Evolutionary conservation across 1,140 invertebrate species (phyloP), one percentile per base, ranked within the genome.

Genomic region (Drosophila nebulosa): DNA sequence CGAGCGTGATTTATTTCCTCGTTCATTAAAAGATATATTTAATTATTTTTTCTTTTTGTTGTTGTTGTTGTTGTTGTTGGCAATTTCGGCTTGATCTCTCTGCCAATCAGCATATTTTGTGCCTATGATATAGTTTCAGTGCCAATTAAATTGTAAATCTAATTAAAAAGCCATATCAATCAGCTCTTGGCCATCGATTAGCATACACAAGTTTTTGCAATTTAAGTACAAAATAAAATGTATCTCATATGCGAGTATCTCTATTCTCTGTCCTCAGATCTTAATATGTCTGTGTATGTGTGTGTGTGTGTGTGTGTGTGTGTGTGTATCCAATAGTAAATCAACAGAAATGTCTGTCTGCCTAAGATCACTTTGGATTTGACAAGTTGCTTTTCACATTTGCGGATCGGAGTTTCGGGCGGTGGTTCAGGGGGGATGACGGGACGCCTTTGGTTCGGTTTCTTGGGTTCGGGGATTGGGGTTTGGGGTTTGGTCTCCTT

Each of bases 331-430:
- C 65, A 68, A 85, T 74, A 71, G 69, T 85, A 85, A 80, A 86
- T 85, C 81, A 85, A 86, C 81, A 85, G 81, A 86, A 69, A 77
- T 86, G 81, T 86, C 81, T 86, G 81, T 86, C 81, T 86, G 69
- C 22, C 22, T 71, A 52, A 69, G 65, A 86, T 69, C 80, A 64
- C 77, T 67, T 69, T 56, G 62, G 77, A 26, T 59, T 79, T 86
- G 80, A 85, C 80, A 85, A 86, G 73, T 80, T 74, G 80, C 74
- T 58, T 68, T 85, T 58, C 36, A 30, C 36, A 30, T 63, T 52
- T 26, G 39, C 32, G 39, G 55, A 50, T 18, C 39, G 60, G 24
- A 32, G 51, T 21, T 32, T 59, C 56, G 66, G 35, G 30, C n/a
- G n/a, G n/a, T n/a, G n/a, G n/a, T n/a, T n/a, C n/a, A n/a, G n/a